Base-by-base conservation (phyloP, 2,113 vertebrate genomes). In the Sander vitreus region DNA sequence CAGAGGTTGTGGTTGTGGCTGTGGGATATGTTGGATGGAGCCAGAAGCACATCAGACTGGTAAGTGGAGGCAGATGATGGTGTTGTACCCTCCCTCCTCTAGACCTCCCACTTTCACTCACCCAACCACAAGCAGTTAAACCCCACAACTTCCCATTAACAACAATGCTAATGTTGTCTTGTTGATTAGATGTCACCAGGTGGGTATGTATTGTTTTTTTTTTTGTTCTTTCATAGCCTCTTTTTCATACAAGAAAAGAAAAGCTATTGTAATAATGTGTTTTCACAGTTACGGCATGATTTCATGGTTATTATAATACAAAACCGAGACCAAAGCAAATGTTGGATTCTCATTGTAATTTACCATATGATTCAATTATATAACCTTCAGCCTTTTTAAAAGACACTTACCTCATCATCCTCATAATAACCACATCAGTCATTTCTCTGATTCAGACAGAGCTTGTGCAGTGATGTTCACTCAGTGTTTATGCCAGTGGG, bases 1-100 rank as follows among this genome's bases (percentile, higher is more conserved):
- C 84, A 69, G 76, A 86, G 75, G 77, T 73, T 91, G 91, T 80
- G 93, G 90, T 93, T 90, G 81, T 77, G 88, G 85, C 86, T 87
- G 36, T 84, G 82, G 84, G 65, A 91, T 84, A 84, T 80, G 86
- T 53, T 71, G 72, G 80, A 78, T 63, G 73, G 80, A 81, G 81
- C 81, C 81, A 81, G 89, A 59, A 84, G 84, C 79, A 78, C 87
- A 85, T 85, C 85, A 91, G 75, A 82, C 87, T 76, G 78, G 84
- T 89, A 92, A 93, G 89, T 89, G 81, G 85, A 91, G 79, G 85
- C 88, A 93, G 93, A 92, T 89, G 89, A 90, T 75, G 80, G 80
- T 81, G 73, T 70, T 48, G 67, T 80, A 84, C 59, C 83, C 79
- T 85, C 57, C 80, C 66, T 84, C 79, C 71, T n/a, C 27, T 25